Conservation (phyloP, 1,140 invertebrate species). For the Temnothorax longispinosus region DNA sequence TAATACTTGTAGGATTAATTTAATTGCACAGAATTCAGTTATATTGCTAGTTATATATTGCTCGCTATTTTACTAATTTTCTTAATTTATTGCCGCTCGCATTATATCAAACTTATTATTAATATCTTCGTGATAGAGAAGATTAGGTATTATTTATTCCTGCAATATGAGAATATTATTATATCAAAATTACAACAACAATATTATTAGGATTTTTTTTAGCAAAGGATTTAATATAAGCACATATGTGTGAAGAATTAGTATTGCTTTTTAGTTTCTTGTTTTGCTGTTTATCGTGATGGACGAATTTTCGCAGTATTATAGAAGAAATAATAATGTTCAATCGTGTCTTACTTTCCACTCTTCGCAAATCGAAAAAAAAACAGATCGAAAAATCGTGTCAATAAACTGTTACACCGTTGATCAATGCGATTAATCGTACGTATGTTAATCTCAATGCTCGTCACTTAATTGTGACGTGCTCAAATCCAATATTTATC, state of each 20-base stretch:
- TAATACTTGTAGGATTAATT: background rate
- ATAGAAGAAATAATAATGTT: background rate
- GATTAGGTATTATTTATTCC: background rate
- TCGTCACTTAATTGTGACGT: background rate
- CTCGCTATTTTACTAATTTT: background rate
- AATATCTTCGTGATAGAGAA: background rate
- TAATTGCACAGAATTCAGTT: background rate
- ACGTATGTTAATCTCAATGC: background rate
- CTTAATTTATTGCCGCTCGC: background rate
- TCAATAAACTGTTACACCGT: background rate
- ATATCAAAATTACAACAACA: background rate
- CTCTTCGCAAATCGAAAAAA: background rate
- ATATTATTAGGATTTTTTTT: background rate
- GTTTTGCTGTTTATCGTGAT: background rate
- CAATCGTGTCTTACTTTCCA: background rate
- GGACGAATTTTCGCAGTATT: background rate
- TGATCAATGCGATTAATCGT: background rate
- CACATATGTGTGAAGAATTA: too few species aligned
- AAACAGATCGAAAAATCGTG: slow-evolving; percentile 17
- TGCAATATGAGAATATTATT: background rate
- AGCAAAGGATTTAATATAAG: background rate
- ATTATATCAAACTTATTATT: background rate
- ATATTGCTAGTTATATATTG: background rate
- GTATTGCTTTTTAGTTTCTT: background rate
- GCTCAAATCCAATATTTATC: slow-evolving; percentile 21